Base-by-base conservation (phyloP, 2,113 vertebrate species). In the Xiphias gladius region DNA sequence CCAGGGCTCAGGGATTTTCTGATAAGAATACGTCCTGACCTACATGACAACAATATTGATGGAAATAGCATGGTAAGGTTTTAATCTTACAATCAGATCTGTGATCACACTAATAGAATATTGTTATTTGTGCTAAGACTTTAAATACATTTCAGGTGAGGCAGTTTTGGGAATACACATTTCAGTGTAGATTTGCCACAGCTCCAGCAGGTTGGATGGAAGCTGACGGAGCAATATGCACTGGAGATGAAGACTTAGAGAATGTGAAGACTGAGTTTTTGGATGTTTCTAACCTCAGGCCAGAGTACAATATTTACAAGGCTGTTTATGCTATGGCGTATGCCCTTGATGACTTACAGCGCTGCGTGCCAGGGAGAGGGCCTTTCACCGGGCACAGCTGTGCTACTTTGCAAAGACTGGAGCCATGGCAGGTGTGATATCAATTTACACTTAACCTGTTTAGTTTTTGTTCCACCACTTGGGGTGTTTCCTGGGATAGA, bases 181-280 rank as follows among this genome's bases (percentile, higher is more conserved):
- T 91, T 85, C 58, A 85, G 46, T 88, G 89, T 35, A 76, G 70
- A 73, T 86, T 90, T 82, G 63, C 58, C 3, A 52, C 84, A 35
- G 41, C 80, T 82, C 71, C 74, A 32, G 20, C 67, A 69, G 76
- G n/a, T 0, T 37, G 30, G 58, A 13, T 52, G 17, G 65, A 66
- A 46, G 52, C 20, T 59, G 82, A 69, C 14, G 77, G 63, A 50
- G 22, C 32, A 32, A 3, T 81, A 2, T 91, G 89, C 62, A 91
- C 91, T 67, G 93, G 94, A 35, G 37, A 87, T 19, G 93, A 94
- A 80, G 69, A 84, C 22, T 43, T 94, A 32, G 74, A 28, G 0
- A 68, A 30, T n/a, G 61, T 32, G 41, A 66, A 91, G 2, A 86
- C 71, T 17, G 68, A 75, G 0, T 93, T 89, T 43, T 66, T 77